Base-by-base conservation (phyloP, 1,140 invertebrate genomes). In the Lepidurus apus region DNA sequence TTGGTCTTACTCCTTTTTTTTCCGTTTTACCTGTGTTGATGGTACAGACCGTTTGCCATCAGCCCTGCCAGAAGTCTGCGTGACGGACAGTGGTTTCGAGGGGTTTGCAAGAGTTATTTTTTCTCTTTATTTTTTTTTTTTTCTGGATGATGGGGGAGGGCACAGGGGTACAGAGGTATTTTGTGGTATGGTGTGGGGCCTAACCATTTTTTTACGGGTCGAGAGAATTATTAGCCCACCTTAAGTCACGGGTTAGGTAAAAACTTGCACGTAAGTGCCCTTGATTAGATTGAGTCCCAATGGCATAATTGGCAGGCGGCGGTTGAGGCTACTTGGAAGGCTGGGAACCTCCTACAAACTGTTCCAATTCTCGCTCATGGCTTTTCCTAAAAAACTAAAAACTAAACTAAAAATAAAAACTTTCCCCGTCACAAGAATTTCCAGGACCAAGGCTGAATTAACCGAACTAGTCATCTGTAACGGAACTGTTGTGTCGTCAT, bases 181-280 rank as follows among this genome's bases (percentile, higher is more conserved):
- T 21, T 65, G 13, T 65, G 53, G 53, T 65, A 65, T 65, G 53
- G 53, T 65, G 53, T 65, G 53, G 53, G n/a, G 53, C 53, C 53
- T 65, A 65, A 65, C 53, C 17, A 65, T 65, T 65, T 65, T 65
- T n/a, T 65, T 65, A 65, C 53, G 8, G 53, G 53, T 65, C 21
- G 21, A 21, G 21, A 21, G 17, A 65, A 65, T 65, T 13, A 65
- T 65, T 65, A 65, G 53, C 53, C 53, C 53, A 65, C 53, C 53
- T 65, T 65, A 65, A 65, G 53, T 65, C 21, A 17, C 53, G 21
- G 53, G 53, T 65, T 65, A 65, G 53, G 53, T 65, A 65, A 65
- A 65, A 65, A 65, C 53, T 65, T 65, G 53, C 53, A 65, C 53
- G 53, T 65, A 65, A 65, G 53, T 65, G 53, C 21, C 53, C 53